phyloP scores from a whole-genome alignment of 2,113 vertebrate species.

The Triplophysa tibetana region DNA sequence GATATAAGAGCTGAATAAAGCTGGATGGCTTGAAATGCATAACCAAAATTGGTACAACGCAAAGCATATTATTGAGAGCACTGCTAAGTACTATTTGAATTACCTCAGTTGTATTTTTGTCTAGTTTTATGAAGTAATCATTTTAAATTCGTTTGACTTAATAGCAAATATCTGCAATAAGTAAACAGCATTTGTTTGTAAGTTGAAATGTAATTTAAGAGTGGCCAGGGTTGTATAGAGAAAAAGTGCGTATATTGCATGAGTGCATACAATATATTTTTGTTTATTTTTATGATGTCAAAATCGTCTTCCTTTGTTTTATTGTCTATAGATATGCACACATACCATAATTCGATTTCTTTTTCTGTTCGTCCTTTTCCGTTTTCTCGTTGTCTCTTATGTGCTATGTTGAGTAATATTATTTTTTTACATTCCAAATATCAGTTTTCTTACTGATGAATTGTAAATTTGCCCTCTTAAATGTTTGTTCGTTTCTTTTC shows the following conservation, averaged over 20 bases:
- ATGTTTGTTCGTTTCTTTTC: slow-evolving; percentile 64
- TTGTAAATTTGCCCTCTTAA: slow-evolving; percentile 58
- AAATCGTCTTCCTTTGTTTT: slow-evolving; percentile 32
- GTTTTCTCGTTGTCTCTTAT: slow-evolving; percentile 30
- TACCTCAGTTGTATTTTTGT: slow-evolving; percentile 72
- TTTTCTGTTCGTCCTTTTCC: slow-evolving; percentile 21
- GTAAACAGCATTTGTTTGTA: slow-evolving; percentile 60
- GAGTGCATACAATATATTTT: slow-evolving; percentile 61
- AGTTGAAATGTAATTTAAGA: slow-evolving; percentile 62
- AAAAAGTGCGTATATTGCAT: slow-evolving; percentile 66
- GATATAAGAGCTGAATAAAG: slow-evolving; percentile 45
- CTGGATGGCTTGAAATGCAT: slow-evolving; percentile 58
- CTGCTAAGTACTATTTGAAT: slow-evolving; percentile 65
- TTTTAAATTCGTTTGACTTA: slow-evolving; percentile 62
- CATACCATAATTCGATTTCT: slow-evolving; percentile 29
- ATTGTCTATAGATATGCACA: slow-evolving; percentile 52
- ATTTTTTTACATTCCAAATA: slow-evolving; percentile 77
- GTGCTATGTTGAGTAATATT: slow-evolving; percentile 52
- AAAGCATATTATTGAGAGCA: slow-evolving; percentile 68
- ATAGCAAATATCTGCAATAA: slow-evolving; percentile 61
- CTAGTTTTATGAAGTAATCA: slow-evolving; percentile 68
- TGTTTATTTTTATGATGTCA: slow-evolving; percentile 47
- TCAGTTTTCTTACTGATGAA: slow-evolving; percentile 57
- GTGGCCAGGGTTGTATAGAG: slow-evolving; percentile 61
- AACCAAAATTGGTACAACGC: slow-evolving; percentile 65